These are phyloP conservation scores for Agrotis clavis DNA, from an alignment of 2,888 invertebrate species.

Conservation along the genomic window DNA sequence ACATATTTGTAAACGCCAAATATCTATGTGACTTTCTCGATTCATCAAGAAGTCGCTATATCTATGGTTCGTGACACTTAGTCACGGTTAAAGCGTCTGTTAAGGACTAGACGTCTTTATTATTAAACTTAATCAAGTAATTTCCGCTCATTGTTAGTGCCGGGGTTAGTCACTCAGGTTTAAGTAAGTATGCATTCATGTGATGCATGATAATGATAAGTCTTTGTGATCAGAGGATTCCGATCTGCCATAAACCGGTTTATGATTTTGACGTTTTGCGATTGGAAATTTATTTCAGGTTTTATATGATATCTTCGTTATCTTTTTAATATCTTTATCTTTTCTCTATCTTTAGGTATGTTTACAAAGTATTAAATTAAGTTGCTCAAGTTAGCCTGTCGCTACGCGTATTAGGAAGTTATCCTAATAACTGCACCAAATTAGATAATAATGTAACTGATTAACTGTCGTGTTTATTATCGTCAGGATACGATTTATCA, in stretches of 20 bases:
- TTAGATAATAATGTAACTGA: no score
- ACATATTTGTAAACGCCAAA: no score
- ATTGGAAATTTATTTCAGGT: neutral
- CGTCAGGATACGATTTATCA: no score
- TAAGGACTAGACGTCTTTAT: neutral
- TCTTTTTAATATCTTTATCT: no score
- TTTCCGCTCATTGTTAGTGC: slow-evolving; percentile 20
- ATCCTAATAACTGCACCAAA: no score
- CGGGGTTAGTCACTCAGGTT: neutral
- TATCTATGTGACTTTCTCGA: no score
- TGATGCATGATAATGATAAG: neutral
- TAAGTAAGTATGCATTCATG: neutral
- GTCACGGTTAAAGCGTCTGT: neutral
- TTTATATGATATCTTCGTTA: neutral
- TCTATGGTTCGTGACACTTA: neutral
- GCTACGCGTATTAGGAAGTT: no score
- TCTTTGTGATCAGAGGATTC: neutral
- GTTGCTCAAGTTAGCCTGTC: no score
- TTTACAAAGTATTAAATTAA: no score
- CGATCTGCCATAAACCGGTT: neutral
- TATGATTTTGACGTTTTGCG: neutral
- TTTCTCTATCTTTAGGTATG: no score
- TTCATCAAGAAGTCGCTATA: no score
- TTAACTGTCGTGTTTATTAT: no score
- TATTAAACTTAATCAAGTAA: neutral